phyloP scores from a whole-genome alignment of 2,113 vertebrate genomes.

The Speoplatyrhinus poulsoni region DNA sequence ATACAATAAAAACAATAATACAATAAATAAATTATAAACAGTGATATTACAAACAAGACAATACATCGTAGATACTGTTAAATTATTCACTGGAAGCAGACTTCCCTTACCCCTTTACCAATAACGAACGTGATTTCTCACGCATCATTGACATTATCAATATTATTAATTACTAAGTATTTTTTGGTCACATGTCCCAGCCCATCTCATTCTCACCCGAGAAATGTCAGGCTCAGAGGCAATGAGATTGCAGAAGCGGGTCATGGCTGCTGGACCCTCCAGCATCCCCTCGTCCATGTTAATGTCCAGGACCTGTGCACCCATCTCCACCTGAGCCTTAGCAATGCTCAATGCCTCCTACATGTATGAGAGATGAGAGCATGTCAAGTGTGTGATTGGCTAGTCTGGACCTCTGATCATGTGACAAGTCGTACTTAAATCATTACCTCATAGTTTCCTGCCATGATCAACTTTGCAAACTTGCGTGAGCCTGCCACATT shows the following conservation, averaged over 20 bases:
- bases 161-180: no score
- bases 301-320: slow-evolving; percentile 93
- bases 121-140: no score
- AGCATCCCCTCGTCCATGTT: slow-evolving; percentile 99
- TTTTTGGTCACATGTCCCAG: no score
- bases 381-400: not conserved
- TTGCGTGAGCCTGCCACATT: slow-evolving; percentile 94
- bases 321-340: slow-evolving; percentile 94
- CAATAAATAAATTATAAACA: no score
- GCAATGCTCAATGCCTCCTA: slow-evolving; percentile 92
- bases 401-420: not conserved
- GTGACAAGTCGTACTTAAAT: no score
- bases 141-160: no score
- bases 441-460: slow-evolving; percentile 91
- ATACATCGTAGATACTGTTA: no score
- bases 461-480: slow-evolving; percentile 94
- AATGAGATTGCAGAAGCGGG: slow-evolving; percentile 90
- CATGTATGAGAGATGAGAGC: slow-evolving; percentile 10
- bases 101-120: no score
- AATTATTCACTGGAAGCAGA: no score
- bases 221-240: slow-evolving; percentile 93
- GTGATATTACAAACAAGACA: no score
- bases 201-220: slow-evolving; percentile 73
- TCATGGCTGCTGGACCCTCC: slow-evolving; percentile 88
- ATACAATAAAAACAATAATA: no score